Percentiles rank a stretch among this genome's conserved stretches.
These are phyloP conservation scores for Phataginus tetradactyla DNA, from an alignment of 2,797 vertebrate genomes.

Conservation along the genomic window DNA sequence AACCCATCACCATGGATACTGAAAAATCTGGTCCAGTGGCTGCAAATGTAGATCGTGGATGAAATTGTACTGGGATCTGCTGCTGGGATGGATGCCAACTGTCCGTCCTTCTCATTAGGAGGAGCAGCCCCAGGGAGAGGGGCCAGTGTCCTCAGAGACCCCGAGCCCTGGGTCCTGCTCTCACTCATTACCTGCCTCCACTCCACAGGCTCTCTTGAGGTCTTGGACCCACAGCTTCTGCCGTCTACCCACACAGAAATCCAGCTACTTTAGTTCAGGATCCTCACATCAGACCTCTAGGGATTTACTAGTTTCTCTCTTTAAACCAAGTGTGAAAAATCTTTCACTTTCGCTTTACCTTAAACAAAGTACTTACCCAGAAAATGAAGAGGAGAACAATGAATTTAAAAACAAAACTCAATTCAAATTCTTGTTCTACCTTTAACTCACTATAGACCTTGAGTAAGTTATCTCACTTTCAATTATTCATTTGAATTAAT, in stretches of 20 bases:
- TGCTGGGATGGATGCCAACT: not conserved
- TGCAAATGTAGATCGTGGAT: not conserved
- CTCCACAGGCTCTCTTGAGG: not conserved
- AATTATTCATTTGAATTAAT: not conserved
- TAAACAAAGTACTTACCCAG: constrained; percentile 20
- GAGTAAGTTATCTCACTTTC: not conserved
- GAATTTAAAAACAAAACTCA: constrained; percentile 29
- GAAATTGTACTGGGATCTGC: not conserved
- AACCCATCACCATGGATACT: constrained; percentile 16
- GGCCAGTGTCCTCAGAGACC: not conserved
- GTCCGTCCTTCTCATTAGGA: not conserved
- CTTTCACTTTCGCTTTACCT: not conserved
- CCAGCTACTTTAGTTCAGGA: not conserved
- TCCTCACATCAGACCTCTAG: not conserved
- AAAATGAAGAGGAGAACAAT: not conserved
- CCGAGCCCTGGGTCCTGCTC: not conserved
- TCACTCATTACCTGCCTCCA: not conserved
- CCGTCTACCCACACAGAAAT: not conserved
- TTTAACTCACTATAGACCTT: not conserved
- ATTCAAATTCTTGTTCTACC: not conserved
- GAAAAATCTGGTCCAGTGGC: constrained; percentile 25
- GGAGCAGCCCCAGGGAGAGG: not conserved
- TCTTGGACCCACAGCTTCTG: not conserved
- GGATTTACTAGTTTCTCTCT: not conserved
- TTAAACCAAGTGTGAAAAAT: constrained; percentile 12